These are phyloP conservation scores for Capromys pilorides DNA, from an alignment of 2,797 vertebrate species.

Conservation along the genomic window DNA sequence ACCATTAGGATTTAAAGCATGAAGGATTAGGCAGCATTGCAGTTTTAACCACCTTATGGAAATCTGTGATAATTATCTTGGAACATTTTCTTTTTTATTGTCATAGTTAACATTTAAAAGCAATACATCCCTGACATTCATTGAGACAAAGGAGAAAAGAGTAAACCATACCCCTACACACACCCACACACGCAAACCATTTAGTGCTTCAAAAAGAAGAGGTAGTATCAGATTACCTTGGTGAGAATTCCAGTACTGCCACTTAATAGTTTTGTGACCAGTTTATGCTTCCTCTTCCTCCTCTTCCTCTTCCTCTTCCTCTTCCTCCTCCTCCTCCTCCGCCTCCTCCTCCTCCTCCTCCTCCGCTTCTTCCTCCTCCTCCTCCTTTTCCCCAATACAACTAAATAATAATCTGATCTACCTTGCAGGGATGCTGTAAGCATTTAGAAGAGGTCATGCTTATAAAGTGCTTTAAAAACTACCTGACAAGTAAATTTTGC, in stretches of 20 bases:
- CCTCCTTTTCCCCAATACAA: not conserved
- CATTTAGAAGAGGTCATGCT: not conserved
- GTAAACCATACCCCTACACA: not conserved
- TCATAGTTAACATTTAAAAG: not conserved
- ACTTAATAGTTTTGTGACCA: not conserved
- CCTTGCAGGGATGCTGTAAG: not conserved
- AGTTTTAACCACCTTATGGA: not conserved
- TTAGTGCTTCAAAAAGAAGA: not conserved
- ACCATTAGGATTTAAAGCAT: not conserved
- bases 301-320: not conserved
- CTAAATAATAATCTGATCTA: not conserved
- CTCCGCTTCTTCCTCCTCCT: not conserved
- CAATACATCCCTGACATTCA: not conserved
- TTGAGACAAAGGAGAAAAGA: not conserved
- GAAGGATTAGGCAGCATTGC: not conserved
- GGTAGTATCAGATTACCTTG: not conserved
- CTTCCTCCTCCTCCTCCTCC: not conserved
- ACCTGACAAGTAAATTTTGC: not conserved
- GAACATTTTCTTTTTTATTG: not conserved
- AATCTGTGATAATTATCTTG: not conserved
- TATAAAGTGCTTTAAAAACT: not conserved
- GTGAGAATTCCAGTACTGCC: not conserved
- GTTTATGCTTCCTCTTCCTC: not conserved
- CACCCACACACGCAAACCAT: not conserved
- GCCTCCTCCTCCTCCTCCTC: not conserved